These are phyloP conservation scores for Eutrigla gurnardus DNA, from an alignment of 2,797 vertebrate species.

Conservation along the genomic window DNA sequence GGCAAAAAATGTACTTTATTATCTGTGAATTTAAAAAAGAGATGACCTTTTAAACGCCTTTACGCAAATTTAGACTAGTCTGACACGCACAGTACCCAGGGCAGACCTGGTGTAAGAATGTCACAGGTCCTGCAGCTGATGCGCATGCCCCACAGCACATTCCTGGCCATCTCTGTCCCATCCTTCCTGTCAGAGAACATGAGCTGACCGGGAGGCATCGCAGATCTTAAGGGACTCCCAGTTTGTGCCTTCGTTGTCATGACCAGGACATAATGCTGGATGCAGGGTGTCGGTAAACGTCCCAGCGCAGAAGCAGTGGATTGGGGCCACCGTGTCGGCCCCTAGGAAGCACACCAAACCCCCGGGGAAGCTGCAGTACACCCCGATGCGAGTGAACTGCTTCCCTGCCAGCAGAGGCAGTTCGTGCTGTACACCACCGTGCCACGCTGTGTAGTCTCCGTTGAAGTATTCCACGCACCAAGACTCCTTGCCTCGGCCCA, in stretches of 20 bases:
- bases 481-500: constrained; percentile 74
- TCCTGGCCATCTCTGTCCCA: not conserved
- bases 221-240: constrained; percentile 70
- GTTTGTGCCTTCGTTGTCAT: constrained; percentile 76
- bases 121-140: constrained; percentile 9
- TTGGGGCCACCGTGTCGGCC: constrained; percentile 71
- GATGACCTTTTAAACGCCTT: not conserved
- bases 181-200: constrained; percentile 58
- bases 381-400: constrained; percentile 69
- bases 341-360: constrained; percentile 76
- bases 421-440: constrained; percentile 62
- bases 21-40: constrained; percentile 20
- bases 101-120: constrained; percentile 20
- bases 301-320: constrained; percentile 73
- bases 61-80: constrained; percentile 13
- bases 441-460: constrained; percentile 78
- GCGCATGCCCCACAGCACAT: constrained; percentile 2
- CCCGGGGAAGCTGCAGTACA: constrained; percentile 72
- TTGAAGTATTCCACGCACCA: constrained; percentile 81
- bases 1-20: not conserved
- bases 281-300: constrained; percentile 65
- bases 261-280: constrained; percentile 72
- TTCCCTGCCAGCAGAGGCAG: constrained; percentile 61
- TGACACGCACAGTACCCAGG: not conserved
- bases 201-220: constrained; percentile 56